Conservation (phyloP, 2,113 vertebrate genomes). For the Daphoenositta chrysoptera region DNA sequence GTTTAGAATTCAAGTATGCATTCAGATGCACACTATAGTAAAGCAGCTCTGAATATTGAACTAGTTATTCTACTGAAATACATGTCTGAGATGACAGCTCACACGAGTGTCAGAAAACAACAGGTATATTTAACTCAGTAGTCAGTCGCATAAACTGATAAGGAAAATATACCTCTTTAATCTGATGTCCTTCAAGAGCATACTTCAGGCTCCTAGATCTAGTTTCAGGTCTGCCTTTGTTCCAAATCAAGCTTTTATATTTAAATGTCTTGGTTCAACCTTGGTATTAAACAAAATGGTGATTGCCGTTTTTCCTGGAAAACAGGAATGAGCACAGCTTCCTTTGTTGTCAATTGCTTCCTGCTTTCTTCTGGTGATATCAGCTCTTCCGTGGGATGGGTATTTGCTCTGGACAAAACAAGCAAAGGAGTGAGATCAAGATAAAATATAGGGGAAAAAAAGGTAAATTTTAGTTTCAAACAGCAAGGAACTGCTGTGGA, state of each 20-base stretch:
- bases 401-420: not conserved
- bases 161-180: constrained; percentile 12
- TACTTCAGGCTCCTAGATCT: not conserved
- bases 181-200: not conserved
- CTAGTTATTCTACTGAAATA: not conserved
- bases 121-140: not conserved
- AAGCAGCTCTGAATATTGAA: not conserved
- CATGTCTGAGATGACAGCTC: not conserved
- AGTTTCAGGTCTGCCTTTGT: not conserved
- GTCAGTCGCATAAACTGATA: not conserved
- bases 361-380: not conserved
- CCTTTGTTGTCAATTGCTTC: not conserved
- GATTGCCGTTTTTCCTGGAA: not conserved
- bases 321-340: not conserved
- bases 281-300: not conserved
- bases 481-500: not conserved
- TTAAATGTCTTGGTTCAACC: not conserved
- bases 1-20: not conserved
- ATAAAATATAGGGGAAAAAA: not conserved
- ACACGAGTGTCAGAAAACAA: not conserved
- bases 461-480: not conserved
- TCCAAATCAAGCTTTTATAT: not conserved
- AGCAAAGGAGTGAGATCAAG: not conserved
- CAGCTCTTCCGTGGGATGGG: not conserved
- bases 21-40: not conserved